These are phyloP conservation scores for Eurosta solidaginis DNA, from an alignment of 1,140 invertebrate genomes.

Conservation along the genomic window DNA sequence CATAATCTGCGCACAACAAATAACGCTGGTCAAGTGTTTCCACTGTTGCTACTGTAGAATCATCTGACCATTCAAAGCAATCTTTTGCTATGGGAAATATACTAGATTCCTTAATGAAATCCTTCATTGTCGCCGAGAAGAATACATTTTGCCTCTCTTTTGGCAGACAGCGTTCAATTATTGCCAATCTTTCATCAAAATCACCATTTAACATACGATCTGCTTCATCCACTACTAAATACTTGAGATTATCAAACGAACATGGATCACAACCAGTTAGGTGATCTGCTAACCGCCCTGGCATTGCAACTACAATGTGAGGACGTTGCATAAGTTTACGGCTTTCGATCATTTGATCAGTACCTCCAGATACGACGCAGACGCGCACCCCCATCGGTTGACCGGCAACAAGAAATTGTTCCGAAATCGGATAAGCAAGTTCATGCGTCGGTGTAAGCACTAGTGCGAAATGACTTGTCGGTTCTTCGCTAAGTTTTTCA, in stretches of 20 bases:
- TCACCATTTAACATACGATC: conserved; percentile 81
- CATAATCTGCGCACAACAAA: conserved; percentile 84
- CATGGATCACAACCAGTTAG: conserved; percentile 83
- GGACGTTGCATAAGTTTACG: conserved; percentile 83
- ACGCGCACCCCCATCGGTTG: conserved; percentile 83
- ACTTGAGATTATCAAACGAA: conserved; percentile 79
- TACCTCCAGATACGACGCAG: conserved; percentile 88
- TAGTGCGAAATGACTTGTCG: conserved; percentile 94
- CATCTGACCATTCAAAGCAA: conserved; percentile 67
- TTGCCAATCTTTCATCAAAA: conserved; percentile 80
- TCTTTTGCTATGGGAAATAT: conserved; percentile 55
- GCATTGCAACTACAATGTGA: conserved; percentile 93
- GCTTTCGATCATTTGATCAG: conserved; percentile 90
- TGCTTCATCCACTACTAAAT: conserved; percentile 91
- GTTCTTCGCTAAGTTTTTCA: conserved; percentile 87
- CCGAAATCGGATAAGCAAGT: conserved; percentile 88
- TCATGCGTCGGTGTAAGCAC: conserved; percentile 95
- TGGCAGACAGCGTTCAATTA: conserved; percentile 82
- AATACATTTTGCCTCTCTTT: conserved; percentile 82
- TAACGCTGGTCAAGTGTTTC: conserved; percentile 87
- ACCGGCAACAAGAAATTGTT: conserved; percentile 88
- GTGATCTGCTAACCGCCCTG: conserved; percentile 87
- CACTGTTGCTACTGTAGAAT: conserved; percentile 76
- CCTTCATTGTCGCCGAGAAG: conserved; percentile 97
- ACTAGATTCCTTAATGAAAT: conserved; percentile 65